phyloP scores from a whole-genome alignment of 2,888 invertebrate species.

The Thera britannica region DNA sequence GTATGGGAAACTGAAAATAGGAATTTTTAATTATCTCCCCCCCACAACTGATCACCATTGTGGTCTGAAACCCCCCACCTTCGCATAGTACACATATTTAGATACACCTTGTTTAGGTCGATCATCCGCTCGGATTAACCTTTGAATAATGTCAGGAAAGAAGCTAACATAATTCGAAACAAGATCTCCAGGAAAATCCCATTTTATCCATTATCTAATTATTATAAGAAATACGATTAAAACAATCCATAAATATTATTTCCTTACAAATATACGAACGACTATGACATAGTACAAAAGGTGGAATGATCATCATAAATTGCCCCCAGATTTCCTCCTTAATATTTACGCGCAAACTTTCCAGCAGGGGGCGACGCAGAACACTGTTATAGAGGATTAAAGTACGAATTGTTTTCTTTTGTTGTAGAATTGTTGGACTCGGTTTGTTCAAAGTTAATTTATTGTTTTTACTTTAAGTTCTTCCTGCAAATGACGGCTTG shows the following conservation, averaged over 20 bases:
- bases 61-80: too few species aligned
- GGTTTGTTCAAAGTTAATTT: slow-evolving; percentile 38
- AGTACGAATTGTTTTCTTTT: slow-evolving; percentile 45
- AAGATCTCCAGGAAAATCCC: too few species aligned
- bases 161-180: too few species aligned
- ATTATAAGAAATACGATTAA: background rate
- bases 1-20: too few species aligned
- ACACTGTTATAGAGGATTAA: slow-evolving; percentile 41
- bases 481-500: slow-evolving; percentile 28
- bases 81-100: too few species aligned
- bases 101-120: too few species aligned
- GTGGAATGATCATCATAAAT: slow-evolving; percentile 46
- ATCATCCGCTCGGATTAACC: too few species aligned
- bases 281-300: slow-evolving; percentile 44
- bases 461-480: slow-evolving; percentile 31
- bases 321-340: slow-evolving; percentile 36
- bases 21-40: too few species aligned
- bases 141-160: too few species aligned
- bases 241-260: background rate
- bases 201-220: too few species aligned
- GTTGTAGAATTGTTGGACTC: slow-evolving; percentile 34
- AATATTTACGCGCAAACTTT: slow-evolving; percentile 40
- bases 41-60: too few species aligned
- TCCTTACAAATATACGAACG: slow-evolving; percentile 12
- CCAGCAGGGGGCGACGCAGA: slow-evolving; percentile 34